Percentiles rank a stretch among this genome's conserved stretches.
These are phyloP conservation scores for Bovichtus variegatus DNA, from an alignment of 2,797 vertebrate species.

Conservation along the genomic window DNA sequence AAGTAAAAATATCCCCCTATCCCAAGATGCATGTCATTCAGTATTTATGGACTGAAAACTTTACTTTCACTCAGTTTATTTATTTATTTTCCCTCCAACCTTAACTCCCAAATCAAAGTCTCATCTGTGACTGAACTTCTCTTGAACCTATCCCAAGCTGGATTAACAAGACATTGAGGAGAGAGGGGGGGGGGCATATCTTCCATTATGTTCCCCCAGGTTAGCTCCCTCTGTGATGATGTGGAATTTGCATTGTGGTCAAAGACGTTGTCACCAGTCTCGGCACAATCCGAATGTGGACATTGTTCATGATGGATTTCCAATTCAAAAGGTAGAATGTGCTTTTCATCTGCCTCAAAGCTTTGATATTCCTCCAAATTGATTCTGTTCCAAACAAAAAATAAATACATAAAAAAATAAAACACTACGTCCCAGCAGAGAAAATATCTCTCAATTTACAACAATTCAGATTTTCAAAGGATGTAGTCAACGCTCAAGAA, in stretches of 20 bases:
- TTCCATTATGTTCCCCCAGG: conserved; percentile 55
- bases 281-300: conserved; percentile 42
- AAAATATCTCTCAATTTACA: conserved; percentile 39
- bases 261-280: conserved; percentile 48
- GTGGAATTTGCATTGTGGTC: conserved; percentile 62
- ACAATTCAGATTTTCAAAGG: conserved; percentile 39
- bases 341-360: conserved; percentile 48
- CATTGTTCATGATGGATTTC: conserved; percentile 63
- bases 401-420: conserved; percentile 16
- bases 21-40: conserved; percentile 51
- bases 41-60: conserved; percentile 54
- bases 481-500: conserved; percentile 18
- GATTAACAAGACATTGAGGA: conserved; percentile 37
- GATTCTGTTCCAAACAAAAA: conserved; percentile 62
- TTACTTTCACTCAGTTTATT: conserved; percentile 40
- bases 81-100: conserved; percentile 42
- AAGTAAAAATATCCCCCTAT: conserved; percentile 51
- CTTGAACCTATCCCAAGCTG: conserved; percentile 55
- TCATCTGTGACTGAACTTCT: conserved; percentile 60
- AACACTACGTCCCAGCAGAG: conserved; percentile 11
- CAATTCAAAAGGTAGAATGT: conserved; percentile 64
- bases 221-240: conserved; percentile 37
- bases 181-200: conserved; percentile 19
- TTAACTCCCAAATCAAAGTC: conserved; percentile 55
- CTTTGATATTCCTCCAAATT: conserved; percentile 67